A percentile compares a stretch with the other conserved stretches of the same genome.
phyloP scores from a whole-genome alignment of 2,888 invertebrate species.

The Chamaedrilus cognettii region DNA sequence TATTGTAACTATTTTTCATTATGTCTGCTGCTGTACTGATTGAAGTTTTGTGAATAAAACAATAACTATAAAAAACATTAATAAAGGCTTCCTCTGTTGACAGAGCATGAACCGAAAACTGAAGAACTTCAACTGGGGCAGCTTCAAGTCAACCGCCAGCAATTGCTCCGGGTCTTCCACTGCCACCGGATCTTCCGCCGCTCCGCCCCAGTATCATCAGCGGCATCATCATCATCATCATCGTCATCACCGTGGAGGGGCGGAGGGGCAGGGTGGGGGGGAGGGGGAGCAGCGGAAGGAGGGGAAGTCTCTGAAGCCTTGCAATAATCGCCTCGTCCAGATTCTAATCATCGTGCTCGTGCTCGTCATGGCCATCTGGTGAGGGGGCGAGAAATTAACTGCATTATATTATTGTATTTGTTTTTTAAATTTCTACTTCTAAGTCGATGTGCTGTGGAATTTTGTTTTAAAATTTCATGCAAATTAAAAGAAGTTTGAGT shows the following conservation, averaged over 20 bases:
- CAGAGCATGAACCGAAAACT: conserved; percentile 6
- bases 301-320: too few relatives aligned
- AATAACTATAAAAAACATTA: too few relatives aligned
- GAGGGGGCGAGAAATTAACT: neutral
- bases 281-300: neutral
- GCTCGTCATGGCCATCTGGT: conserved; percentile 78
- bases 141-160: conserved; percentile 8
- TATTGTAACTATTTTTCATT: too few relatives aligned
- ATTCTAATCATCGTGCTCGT: conserved; percentile 87
- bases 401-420: too few relatives aligned
- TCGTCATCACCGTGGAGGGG: neutral
- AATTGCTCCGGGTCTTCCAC: conserved; percentile 5
- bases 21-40: too few relatives aligned
- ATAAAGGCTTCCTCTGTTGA: too few relatives aligned
- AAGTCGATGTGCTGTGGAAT: too few relatives aligned
- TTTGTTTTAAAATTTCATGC: too few relatives aligned
- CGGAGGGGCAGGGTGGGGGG: neutral
- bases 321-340: conserved; percentile 80
- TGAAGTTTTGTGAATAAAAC: too few relatives aligned
- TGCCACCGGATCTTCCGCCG: neutral
- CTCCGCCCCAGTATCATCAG: too few relatives aligned
- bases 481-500: too few relatives aligned
- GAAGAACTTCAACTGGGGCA: conserved; percentile 11
- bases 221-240: conserved; percentile 14
- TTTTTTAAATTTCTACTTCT: too few relatives aligned